Evolutionary conservation across 2,113 vertebrate genomes (phyloP).

Genomic region (Gallinago jamesoni): DNA sequence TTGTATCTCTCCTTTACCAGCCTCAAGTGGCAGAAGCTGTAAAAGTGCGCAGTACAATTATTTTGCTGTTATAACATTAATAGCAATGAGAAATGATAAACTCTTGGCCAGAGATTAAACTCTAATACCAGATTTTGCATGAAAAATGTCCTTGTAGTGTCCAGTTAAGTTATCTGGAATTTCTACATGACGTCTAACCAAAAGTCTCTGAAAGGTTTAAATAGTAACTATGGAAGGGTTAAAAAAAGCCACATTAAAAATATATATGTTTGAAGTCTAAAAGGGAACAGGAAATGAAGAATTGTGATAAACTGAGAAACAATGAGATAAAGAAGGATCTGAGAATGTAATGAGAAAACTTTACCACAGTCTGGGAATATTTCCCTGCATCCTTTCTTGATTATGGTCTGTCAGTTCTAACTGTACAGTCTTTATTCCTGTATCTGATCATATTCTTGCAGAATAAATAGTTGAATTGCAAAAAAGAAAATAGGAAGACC

Average conservation of each 20-base stretch:
- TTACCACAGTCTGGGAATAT: not conserved
- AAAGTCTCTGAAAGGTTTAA: not conserved
- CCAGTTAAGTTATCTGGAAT: not conserved
- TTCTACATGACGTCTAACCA: not conserved
- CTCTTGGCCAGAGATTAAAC: not conserved
- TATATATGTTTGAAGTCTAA: constrained; percentile 1
- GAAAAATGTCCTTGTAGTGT: not conserved
- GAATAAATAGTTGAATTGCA: not conserved
- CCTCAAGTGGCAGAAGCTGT: not conserved
- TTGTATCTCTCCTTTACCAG: not conserved
- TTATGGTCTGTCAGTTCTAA: not conserved
- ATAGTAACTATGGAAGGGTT: constrained; percentile 17
- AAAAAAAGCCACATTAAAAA: constrained; percentile 37
- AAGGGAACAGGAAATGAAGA: constrained; percentile 65
- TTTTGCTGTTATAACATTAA: not conserved
- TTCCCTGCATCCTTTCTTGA: not conserved
- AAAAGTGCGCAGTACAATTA: not conserved
- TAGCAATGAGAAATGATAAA: not conserved
- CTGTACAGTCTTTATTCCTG: not conserved
- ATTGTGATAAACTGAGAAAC: constrained; percentile 57
- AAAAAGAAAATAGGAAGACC: not conserved
- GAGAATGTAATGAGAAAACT: constrained; percentile 33
- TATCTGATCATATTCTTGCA: not conserved
- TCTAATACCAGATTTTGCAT: not conserved
- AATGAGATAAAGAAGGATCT: constrained; percentile 59